Conservation (phyloP, 2,797 vertebrate species). For the Scyliorhinus canicula region DNA sequence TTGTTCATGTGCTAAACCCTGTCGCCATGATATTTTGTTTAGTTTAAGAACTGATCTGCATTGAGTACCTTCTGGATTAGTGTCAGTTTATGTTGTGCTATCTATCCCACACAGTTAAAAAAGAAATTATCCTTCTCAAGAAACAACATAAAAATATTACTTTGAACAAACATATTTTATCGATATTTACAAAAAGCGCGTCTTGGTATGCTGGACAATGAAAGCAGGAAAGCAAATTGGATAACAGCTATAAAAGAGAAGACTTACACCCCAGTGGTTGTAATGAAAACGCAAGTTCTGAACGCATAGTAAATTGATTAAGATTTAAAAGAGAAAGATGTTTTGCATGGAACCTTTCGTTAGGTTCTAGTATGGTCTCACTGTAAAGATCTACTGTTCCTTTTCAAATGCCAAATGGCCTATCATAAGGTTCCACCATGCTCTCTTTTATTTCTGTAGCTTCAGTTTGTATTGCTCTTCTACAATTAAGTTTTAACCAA, state of each 20-base stretch:
- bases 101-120: neutral
- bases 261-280: neutral
- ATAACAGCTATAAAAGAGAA: neutral
- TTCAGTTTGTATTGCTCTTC: neutral
- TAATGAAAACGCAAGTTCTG: neutral
- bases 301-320: neutral
- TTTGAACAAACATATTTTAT: neutral
- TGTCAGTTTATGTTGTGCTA: neutral
- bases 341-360: neutral
- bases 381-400: neutral
- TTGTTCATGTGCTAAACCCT: neutral
- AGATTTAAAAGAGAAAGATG: neutral
- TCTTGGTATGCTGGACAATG: neutral
- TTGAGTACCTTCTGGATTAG: neutral
- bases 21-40: neutral
- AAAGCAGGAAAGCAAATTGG: neutral
- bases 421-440: neutral
- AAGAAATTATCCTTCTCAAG: neutral
- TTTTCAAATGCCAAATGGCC: neutral
- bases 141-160: neutral
- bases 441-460: neutral
- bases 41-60: neutral
- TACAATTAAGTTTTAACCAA: neutral
- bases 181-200: neutral
- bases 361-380: neutral